Evolutionary conservation across 2,797 vertebrate species (phyloP).

Genomic region (Cuniculus paca): DNA sequence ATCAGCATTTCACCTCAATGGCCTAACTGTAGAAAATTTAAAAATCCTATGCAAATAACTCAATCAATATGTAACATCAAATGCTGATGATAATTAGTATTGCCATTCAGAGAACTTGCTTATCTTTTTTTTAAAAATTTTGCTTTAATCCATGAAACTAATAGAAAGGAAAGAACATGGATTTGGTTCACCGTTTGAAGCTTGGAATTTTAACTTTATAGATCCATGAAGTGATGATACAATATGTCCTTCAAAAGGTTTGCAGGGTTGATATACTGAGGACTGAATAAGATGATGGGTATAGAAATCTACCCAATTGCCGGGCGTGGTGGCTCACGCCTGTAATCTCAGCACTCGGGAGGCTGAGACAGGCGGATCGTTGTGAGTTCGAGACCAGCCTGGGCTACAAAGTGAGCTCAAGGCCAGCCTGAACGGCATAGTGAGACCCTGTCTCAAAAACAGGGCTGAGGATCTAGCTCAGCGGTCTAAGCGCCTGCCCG

Average conservation of each 20-base stretch:
- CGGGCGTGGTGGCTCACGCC: too few relatives aligned
- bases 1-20: constrained; percentile 45
- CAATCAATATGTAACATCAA: not conserved
- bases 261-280: not conserved
- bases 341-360: too few relatives aligned
- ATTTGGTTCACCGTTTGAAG: not conserved
- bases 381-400: too few relatives aligned
- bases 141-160: not conserved
- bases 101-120: not conserved
- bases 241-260: not conserved
- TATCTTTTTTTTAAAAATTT: not conserved
- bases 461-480: too few relatives aligned
- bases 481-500: too few relatives aligned
- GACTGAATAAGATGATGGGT: not conserved
- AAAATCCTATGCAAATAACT: constrained; percentile 20
- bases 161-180: not conserved
- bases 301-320: not conserved
- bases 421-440: too few relatives aligned
- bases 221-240: not conserved
- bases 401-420: too few relatives aligned
- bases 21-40: not conserved
- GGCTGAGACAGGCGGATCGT: too few relatives aligned
- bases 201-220: constrained; percentile 9
- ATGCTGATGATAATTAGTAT: not conserved
- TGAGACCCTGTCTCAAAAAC: too few relatives aligned